Base-by-base conservation (phyloP, 2,113 vertebrate genomes). In the Merops nubicus region DNA sequence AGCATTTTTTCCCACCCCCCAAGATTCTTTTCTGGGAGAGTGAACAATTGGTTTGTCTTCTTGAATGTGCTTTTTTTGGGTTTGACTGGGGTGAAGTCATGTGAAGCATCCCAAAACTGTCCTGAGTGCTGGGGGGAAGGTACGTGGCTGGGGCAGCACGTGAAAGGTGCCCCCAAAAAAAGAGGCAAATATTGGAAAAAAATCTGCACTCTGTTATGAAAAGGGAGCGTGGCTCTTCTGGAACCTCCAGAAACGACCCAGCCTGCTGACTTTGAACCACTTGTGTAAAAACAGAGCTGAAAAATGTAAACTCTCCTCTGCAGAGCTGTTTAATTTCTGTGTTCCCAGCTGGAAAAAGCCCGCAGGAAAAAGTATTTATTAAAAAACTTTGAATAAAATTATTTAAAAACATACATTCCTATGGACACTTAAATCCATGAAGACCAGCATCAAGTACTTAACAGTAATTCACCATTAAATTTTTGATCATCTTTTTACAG, bases 361-460 rank as follows among this genome's bases (percentile, higher is more conserved):
- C 5, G 1, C 82, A 43, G 62, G 53, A 86, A 43, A 59, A 42
- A 42, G 15, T 87, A 95, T 89, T 95, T 95, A 96, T 92, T 68
- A 88, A 28, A 67, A 86, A 60, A 93, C 48, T 76, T 76, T 31
- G 91, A 96, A 91, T 97, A 95, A 95, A 94, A 50, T 25, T 6
- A 31, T 48, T 81, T 53, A 4, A 62, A 96, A 77, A 9, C 29
- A 26, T 2, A 28, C 29, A 11, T 25, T 73, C 48, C 43, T 60
- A 43, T 2, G 29, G 53, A 31, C 23, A 3, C 33, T 57, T 31
- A 3, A 48, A 63, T 11, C 29, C 29, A 54, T 0, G 2, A 2
- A 47, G 54, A 42, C 19, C 8, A 1, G 18, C 47, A 81, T 45
- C 11, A 16, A 23, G 38, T 75, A 83, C 17, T 90, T 79, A 8